Base-by-base conservation (phyloP, 2,888 invertebrate genomes). In the Melanotus villosus region DNA sequence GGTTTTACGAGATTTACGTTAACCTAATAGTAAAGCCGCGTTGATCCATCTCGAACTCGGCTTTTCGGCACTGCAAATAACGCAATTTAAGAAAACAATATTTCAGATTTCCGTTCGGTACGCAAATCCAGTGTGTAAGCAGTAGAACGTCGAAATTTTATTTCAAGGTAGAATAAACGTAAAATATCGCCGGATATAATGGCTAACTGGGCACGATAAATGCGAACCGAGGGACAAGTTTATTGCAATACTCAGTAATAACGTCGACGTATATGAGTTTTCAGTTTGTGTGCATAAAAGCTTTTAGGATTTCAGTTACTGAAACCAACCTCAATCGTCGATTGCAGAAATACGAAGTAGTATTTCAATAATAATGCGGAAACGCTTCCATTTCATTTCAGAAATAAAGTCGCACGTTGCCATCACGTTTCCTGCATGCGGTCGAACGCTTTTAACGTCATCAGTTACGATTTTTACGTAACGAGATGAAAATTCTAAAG, bases 1-100 rank as follows among this genome's bases (percentile, higher is more conserved):
- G 47, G 47, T 21, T 26, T 47, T 47, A 47, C 10, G 47, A 47
- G 47, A 47, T 47, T 47, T 47, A n/a, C 12, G n/a, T 19, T 47
- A 47, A 26, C 47, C 47, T 23, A 47, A 47, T 26, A 26, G 23
- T n/a, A 12, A 23, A 47, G 21, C 23, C 47, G 1, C 19, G 47
- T 12, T 47, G 21, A 47, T 21, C 47, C 47, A 12, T 47, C 23
- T 19, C 10, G 43, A n/a, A n/a, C 10, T 19, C 19, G 23, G 47
- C 23, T 47, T 47, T 23, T 1, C 23, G 19, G 23, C 21, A 10
- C 21, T 21, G 21, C 10, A 10, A 38, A 12, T 14, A 41, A 14
- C 14, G 41, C 14, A 47, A 26, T 45, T 45, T 21, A 1, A 21
- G 19, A 21, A 45, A 19, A 21, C 19, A 14, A 45, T 19, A 47